Base-by-base conservation (phyloP, 2,888 invertebrate genomes). In the Agrochola lychnidis region DNA sequence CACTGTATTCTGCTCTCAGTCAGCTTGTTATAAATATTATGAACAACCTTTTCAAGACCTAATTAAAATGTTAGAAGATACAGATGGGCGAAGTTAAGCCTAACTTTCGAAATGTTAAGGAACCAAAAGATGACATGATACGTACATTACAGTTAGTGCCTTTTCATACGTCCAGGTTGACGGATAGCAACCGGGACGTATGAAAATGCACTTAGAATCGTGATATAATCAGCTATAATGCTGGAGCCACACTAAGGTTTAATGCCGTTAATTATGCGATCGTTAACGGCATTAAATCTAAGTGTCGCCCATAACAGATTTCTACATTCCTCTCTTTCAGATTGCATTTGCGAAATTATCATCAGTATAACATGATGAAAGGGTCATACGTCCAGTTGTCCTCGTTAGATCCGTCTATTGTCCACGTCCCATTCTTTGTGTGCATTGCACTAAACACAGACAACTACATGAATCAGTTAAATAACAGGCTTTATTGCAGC, bases 81-180 rank as follows among this genome's bases (percentile, higher is more conserved):
- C 9, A 42, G 42, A 10, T 48, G 0, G 4, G 4, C 5, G 7
- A 77, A 59, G 62, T 42, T 73, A 7, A 73, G 14, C 10, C 9
- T 53, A 53, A 22, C 45, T 69, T 76, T 77, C 36, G 12, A 69
- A 76, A 61, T 36, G 19, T 7, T 22, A 14, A 57, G 6, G 19
- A 25, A 30, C 22, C 4, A 51, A 59, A 14, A 30, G 6, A 53
- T 77, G 76, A 69, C 45, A 42, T 12, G 16, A 40, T 36, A 25
- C 25, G 70, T 16, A 61, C 53, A 48, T 78, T 78, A 62, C 69
- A 77, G 5, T 36, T 68, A 36, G 36, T 36, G 36, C 36, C 36
- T 36, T 36, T 36, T 36, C 36, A 36, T 36, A 36, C 3, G 36
- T 36, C 36, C 36, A 1, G 36, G 36, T 36, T 36, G 36, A 36